These are phyloP conservation scores for Drosophila santomea DNA, from an alignment of 1,140 invertebrate genomes.

Conservation along the genomic window DNA sequence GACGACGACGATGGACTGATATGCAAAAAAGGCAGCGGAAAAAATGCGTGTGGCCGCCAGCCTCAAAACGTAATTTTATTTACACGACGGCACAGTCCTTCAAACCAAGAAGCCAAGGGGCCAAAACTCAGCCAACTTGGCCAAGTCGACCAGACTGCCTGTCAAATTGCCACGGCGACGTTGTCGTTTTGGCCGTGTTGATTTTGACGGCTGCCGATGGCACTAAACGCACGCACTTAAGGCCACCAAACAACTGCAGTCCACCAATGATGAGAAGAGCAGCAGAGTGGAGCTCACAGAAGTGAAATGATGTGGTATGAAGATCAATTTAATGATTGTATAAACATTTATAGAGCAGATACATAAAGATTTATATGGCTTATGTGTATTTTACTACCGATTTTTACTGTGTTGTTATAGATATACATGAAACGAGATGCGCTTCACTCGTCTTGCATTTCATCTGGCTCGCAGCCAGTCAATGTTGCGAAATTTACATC, in stretches of 20 bases:
- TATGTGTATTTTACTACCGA: too few species aligned
- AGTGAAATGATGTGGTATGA: background rate
- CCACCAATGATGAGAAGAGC: constrained; percentile 50
- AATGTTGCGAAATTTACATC: constrained; percentile 27
- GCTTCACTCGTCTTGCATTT: constrained; percentile 71
- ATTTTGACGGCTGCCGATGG: constrained; percentile 80
- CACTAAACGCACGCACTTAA: constrained; percentile 80
- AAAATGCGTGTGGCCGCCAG: constrained; percentile 74
- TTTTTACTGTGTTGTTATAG: background rate
- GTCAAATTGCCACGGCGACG: constrained; percentile 55
- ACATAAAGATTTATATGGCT: too few species aligned
- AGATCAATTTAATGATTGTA: too few species aligned
- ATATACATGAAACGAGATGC: background rate
- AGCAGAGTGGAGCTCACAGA: background rate
- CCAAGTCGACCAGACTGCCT: constrained; percentile 43
- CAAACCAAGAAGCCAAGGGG: background rate
- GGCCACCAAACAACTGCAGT: constrained; percentile 62
- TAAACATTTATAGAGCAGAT: background rate
- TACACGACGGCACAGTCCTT: constrained; percentile 46
- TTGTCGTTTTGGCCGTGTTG: constrained; percentile 55
- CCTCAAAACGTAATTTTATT: constrained; percentile 77
- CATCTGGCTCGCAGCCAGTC: constrained; percentile 30
- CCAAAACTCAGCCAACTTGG: too few species aligned
- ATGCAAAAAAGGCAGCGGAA: constrained; percentile 58
- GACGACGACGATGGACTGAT: constrained; percentile 49